phyloP scores from a whole-genome alignment of 1,140 invertebrate genomes.

The Apis dorsata region DNA sequence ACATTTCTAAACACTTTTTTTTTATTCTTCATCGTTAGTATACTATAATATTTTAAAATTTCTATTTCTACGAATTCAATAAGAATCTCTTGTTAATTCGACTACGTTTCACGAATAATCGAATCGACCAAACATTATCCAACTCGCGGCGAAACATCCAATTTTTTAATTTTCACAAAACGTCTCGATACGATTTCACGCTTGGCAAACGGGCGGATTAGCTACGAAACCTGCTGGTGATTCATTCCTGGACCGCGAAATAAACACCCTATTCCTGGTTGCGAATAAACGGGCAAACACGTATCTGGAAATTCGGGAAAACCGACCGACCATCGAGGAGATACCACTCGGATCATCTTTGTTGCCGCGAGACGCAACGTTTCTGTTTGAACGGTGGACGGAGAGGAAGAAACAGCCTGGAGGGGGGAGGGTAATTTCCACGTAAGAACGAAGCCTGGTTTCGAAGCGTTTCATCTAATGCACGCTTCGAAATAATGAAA shows the following conservation, averaged over 20 bases:
- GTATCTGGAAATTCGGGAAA: background rate
- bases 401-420: background rate
- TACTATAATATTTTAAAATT: too few species aligned
- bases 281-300: background rate
- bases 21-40: too few species aligned
- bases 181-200: background rate
- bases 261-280: background rate
- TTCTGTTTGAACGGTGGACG: constrained; percentile 8
- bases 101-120: too few species aligned
- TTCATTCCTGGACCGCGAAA: background rate
- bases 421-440: constrained; percentile 14
- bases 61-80: too few species aligned
- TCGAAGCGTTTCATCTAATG: background rate
- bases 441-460: constrained; percentile 20
- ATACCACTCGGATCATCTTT: background rate
- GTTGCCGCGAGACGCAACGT: background rate
- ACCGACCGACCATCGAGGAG: background rate
- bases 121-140: too few species aligned
- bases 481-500: constrained; percentile 39
- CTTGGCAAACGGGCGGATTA: background rate
- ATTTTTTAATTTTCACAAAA: too few species aligned
- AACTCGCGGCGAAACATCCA: too few species aligned
- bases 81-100: too few species aligned
- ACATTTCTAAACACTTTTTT: too few species aligned
- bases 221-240: too few species aligned